These are phyloP conservation scores for Halictus rubicundus DNA, from an alignment of 1,140 invertebrate genomes.

Conservation along the genomic window DNA sequence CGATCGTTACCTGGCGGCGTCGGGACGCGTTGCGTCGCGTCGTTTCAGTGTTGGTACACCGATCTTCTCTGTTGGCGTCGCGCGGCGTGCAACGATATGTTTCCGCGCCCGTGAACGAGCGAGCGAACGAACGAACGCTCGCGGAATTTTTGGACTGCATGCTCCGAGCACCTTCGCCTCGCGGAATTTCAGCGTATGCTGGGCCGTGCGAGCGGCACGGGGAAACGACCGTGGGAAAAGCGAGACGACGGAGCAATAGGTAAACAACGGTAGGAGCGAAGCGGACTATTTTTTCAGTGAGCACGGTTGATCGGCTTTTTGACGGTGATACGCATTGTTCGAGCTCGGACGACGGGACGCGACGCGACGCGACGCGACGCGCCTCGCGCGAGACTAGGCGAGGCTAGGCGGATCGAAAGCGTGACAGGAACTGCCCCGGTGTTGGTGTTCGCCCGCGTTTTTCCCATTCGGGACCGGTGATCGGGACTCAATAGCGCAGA, in stretches of 20 bases:
- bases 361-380: no score
- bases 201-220: neutral
- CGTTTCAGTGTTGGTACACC: neutral
- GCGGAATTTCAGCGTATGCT: no score
- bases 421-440: neutral
- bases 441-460: no score
- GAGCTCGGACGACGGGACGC: neutral
- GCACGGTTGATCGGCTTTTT: neutral
- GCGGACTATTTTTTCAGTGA: neutral
- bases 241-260: neutral
- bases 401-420: neutral
- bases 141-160: neutral
- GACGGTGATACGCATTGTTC: slow-evolving; percentile 3
- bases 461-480: slow-evolving; percentile 16
- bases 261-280: neutral
- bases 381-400: no score
- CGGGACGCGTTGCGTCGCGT: no score
- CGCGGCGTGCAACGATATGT: neutral
- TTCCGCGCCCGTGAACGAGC: neutral
- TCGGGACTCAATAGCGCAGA: slow-evolving; percentile 43
- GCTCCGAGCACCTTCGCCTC: neutral
- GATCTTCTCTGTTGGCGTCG: neutral
- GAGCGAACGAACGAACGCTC: neutral
- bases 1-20: neutral
- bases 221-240: neutral